Evolutionary conservation across 2,888 invertebrate species (phyloP), one percentile per base, ranked within the genome.

Genomic region (Vannuccia rotundouncinata): DNA sequence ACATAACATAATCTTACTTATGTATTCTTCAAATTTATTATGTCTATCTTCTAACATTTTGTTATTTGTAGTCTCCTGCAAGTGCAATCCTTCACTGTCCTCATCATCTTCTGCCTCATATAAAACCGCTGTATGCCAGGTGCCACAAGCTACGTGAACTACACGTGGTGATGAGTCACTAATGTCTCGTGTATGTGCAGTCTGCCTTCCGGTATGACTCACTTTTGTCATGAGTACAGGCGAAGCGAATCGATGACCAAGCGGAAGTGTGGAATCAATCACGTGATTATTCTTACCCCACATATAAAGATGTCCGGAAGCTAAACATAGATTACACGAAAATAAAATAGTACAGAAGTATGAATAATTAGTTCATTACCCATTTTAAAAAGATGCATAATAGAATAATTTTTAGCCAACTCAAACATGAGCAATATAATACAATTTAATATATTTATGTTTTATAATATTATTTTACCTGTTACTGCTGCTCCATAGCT

Each of bases 51-150:
- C n/a, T n/a, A n/a, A n/a, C n/a, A n/a, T n/a, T n/a, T n/a, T n/a
- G n/a, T n/a, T n/a, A n/a, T n/a, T n/a, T n/a, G n/a, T n/a, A n/a
- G n/a, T n/a, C n/a, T n/a, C n/a, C n/a, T n/a, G n/a, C n/a, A n/a
- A n/a, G n/a, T n/a, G n/a, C n/a, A n/a, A n/a, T n/a, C n/a, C 45
- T 17, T 45, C 45, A 5, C 17, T 17, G 10, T 45, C 45, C 45
- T 45, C 45, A 45, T 45, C 74, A 27, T 73, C 74, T 5, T 28
- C 74, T 13, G 22, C 74, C 74, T 73, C 74, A n/a, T 73, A 73
- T n/a, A 73, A 22, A 5, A 73, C 74, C 22, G 5, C 74, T 5
- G 74, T 22, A n/a, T 73, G 74, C 22, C 27, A 73, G 22, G 22
- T n/a, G 22, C 74, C 74, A 73, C 74, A 73, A 5, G 74, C 22